Evolutionary conservation across 2,797 vertebrate species (phyloP).

Genomic region (Trachops cirrhosus): DNA sequence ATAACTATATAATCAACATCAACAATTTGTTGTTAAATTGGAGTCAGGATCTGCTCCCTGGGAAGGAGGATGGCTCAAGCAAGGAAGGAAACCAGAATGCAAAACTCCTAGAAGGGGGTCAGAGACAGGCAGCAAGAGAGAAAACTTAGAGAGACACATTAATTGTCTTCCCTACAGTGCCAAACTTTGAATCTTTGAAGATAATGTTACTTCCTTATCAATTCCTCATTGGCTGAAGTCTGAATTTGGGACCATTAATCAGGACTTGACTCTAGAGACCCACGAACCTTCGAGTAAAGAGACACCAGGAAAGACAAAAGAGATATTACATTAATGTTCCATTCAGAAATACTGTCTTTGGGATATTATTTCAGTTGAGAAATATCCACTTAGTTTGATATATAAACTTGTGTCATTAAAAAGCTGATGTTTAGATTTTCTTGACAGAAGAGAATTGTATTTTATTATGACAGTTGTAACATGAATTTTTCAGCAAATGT

Average conservation of each 20-base stretch:
- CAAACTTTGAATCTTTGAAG: neutral
- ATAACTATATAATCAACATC: neutral
- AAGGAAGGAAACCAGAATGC: neutral
- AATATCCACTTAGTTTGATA: conserved; percentile 33
- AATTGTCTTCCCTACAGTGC: neutral
- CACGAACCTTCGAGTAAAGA: neutral
- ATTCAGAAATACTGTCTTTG: neutral
- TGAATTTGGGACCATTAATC: neutral
- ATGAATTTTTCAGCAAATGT: conserved; percentile 55
- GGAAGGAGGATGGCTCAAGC: rapidly evolving
- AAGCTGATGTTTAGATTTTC: conserved; percentile 56
- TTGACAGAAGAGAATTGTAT: conserved; percentile 55
- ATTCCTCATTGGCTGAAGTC: neutral
- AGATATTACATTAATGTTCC: neutral
- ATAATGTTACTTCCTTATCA: neutral
- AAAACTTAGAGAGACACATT: neutral
- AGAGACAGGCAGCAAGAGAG: neutral
- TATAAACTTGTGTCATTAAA: conserved; percentile 46
- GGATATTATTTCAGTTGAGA: conserved; percentile 21
- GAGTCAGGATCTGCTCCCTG: neutral
- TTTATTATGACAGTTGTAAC: conserved; percentile 56
- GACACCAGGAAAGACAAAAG: neutral
- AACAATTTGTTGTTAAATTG: neutral
- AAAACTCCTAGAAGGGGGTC: neutral
- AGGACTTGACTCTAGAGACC: neutral